Conservation (phyloP, 2,888 invertebrate genomes). For the Diadromus collaris region DNA sequence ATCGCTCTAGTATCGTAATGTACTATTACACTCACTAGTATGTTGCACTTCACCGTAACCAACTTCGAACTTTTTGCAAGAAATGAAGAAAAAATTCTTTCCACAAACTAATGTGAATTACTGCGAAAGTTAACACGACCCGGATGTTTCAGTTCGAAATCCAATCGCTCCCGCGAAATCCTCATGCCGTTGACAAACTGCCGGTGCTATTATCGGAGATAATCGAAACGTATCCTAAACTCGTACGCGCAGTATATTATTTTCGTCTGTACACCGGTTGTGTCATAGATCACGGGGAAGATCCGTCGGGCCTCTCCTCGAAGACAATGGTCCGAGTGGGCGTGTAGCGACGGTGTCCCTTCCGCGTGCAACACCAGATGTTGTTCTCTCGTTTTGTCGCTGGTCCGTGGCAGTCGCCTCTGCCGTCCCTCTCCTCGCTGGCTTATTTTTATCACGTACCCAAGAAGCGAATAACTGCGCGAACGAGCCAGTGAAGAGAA, state of each 20-base stretch:
- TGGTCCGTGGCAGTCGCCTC: background rate
- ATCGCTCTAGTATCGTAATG: too few relatives aligned
- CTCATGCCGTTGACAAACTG: background rate
- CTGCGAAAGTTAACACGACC: background rate
- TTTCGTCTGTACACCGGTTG: constrained; percentile 14
- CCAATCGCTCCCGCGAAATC: background rate
- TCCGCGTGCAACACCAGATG: constrained; percentile 49
- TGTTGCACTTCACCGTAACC: too few relatives aligned
- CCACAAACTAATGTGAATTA: background rate
- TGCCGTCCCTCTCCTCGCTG: constrained; percentile 18
- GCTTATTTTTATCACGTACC: constrained; percentile 57
- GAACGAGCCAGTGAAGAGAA: constrained; percentile 32
- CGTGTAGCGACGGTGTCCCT: constrained; percentile 30
- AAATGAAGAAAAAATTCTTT: background rate
- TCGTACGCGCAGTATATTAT: constrained; percentile 26
- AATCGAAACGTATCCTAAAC: constrained; percentile 13
- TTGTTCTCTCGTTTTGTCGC: constrained; percentile 29
- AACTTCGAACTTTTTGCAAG: background rate
- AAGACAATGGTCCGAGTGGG: constrained; percentile 32
- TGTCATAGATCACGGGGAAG: constrained; percentile 9
- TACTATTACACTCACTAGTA: too few relatives aligned
- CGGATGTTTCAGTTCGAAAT: background rate
- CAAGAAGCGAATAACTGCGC: constrained; percentile 50
- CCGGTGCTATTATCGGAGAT: background rate
- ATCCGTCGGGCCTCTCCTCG: constrained; percentile 14